Evolutionary conservation across 92 coral and sea anemone genomes (phyloP), one percentile per base, ranked within the genome.

Genomic region (Siderastrea radians): DNA sequence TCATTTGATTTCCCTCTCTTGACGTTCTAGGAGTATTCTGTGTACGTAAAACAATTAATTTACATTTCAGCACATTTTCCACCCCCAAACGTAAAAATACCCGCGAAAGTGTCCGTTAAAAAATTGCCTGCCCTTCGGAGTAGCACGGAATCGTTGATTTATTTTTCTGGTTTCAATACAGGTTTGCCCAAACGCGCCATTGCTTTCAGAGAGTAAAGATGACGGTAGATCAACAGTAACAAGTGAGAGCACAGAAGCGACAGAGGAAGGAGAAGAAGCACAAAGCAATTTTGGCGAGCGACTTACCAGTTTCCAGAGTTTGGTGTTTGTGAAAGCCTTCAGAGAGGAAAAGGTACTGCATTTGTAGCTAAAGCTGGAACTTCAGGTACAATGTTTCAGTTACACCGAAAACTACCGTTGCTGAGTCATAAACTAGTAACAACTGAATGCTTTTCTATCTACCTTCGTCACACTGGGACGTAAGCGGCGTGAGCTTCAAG

Each of bases 301-400:
- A 72, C 90, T 97, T 6, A 92, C 98, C 45, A 96, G 96, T 82
- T 97, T 97, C 79, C 96, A 97, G 78, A 93, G 91, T 69, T 89
- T 97, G 46, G 91, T 97, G 72, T 93, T 96, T 69, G 94, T 97
- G 69, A 97, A 97, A 88, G 94, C 97, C 1, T 97, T 95, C 80
- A 89, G 90, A 60, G 99, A 97, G 72, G 98, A 97, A 81, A 95
- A 97, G 97, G 99, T 87, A 70, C 7, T 44, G 15, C 11, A 4
- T 17, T 50, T 44, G 51, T 7, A 68, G 11, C n/a, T 44, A 2
- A 68, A 12, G 4, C 51, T 4, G 11, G 72, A 67, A 55, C 11
- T 5, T 2, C 12, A 6, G 38, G 71, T 26, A 66, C 65, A 16
- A 12, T 26, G 38, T 26, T 26, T 26, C 38, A 26, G 38, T 26